Evolutionary conservation across 2,113 vertebrate species (phyloP).

Genomic region (Chrysochloris asiatica): DNA sequence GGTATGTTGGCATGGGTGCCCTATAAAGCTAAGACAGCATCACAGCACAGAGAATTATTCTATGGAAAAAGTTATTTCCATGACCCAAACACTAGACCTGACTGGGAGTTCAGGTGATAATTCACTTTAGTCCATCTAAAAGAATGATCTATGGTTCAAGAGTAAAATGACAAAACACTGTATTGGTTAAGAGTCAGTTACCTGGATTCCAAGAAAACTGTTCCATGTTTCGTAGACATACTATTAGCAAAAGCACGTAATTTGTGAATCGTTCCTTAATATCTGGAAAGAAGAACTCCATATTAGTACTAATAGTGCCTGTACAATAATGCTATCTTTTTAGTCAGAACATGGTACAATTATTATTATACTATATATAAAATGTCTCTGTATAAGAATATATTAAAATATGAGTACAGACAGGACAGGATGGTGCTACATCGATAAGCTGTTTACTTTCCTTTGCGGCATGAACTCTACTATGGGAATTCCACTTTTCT

Average conservation of each 20-base stretch:
- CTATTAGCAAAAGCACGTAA: slow-evolving; percentile 95
- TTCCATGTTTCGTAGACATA: slow-evolving; percentile 99
- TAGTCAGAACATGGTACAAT: background rate
- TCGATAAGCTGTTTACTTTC: background rate
- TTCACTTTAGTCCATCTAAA: background rate
- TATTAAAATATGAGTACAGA: background rate
- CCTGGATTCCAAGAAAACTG: slow-evolving; percentile 99
- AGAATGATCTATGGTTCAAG: background rate
- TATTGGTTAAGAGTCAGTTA: slow-evolving; percentile 71
- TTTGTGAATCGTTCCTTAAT: slow-evolving; percentile 99
- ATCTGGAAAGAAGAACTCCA: slow-evolving; percentile 84
- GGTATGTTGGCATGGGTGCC: background rate
- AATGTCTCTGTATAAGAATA: no score
- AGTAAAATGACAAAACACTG: background rate
- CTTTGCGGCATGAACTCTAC: background rate
- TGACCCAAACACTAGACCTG: background rate
- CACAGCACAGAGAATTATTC: no score
- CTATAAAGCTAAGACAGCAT: background rate
- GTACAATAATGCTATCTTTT: background rate
- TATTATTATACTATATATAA: no score
- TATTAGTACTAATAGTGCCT: background rate
- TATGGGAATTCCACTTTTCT: slow-evolving; percentile 8
- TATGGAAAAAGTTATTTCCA: background rate
- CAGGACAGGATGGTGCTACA: background rate
- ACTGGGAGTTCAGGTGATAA: no score